Evolutionary conservation across 2,113 vertebrate genomes (phyloP).

Genomic region (Pyxicephalus adspersus): DNA sequence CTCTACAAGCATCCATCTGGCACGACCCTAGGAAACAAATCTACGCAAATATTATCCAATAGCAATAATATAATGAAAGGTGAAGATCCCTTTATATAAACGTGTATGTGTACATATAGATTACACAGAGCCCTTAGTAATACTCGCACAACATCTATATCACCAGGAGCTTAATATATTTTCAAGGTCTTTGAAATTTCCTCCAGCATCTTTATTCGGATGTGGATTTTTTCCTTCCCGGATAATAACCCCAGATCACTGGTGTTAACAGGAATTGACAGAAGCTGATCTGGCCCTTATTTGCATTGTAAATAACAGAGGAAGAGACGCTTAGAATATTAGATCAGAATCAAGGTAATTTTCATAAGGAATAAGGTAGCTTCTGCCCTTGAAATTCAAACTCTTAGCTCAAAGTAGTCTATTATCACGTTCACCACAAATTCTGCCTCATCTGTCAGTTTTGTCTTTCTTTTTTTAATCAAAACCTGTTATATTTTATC

Average conservation of each 20-base stretch:
- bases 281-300: constrained; percentile 48
- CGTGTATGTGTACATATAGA: neutral
- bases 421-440: constrained; percentile 37
- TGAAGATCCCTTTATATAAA: neutral
- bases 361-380: constrained; percentile 36
- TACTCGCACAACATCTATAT: neutral
- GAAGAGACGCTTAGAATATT: constrained; percentile 35
- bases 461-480: constrained; percentile 18
- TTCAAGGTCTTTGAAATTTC: constrained; percentile 46
- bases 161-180: constrained; percentile 4
- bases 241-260: constrained; percentile 48
- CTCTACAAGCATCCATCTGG: no score
- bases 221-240: constrained; percentile 15
- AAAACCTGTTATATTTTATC: constrained; percentile 30
- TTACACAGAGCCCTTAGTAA: neutral
- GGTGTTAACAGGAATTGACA: constrained; percentile 49
- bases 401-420: constrained; percentile 4
- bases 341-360: constrained; percentile 53
- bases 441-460: constrained; percentile 29
- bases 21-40: no score
- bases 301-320: constrained; percentile 52
- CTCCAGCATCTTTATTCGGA: neutral
- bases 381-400: constrained; percentile 49
- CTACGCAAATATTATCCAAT: no score
- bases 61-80: no score